These are phyloP conservation scores for Pelobates cultripes DNA, from an alignment of 2,797 vertebrate genomes.

Conservation along the genomic window DNA sequence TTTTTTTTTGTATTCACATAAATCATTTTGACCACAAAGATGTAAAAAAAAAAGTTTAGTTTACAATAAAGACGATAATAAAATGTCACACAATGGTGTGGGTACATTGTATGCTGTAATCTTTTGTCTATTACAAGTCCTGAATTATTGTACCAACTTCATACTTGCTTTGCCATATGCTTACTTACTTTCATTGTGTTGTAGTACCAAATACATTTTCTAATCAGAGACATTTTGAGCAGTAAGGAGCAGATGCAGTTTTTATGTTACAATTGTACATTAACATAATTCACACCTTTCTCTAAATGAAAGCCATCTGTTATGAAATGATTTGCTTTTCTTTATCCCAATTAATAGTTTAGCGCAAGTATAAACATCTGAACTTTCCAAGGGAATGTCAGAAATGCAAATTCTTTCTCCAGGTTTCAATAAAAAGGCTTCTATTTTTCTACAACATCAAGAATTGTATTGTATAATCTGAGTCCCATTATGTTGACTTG, in stretches of 20 bases:
- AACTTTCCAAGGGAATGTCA: constrained; percentile 29
- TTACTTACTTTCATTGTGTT: constrained; percentile 14
- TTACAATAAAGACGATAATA: neutral
- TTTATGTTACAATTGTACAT: constrained; percentile 48
- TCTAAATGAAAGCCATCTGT: constrained; percentile 49
- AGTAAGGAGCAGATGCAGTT: constrained; percentile 49
- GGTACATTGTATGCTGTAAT: constrained; percentile 25
- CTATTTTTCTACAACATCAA: neutral
- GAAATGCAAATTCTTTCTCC: neutral
- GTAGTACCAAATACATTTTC: constrained; percentile 34
- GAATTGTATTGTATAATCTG: too few species aligned
- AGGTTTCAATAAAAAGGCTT: neutral
- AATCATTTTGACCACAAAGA: too few species aligned
- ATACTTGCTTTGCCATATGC: constrained; percentile 29
- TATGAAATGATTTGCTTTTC: constrained; percentile 31
- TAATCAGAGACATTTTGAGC: constrained; percentile 32
- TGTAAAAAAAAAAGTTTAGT: too few species aligned
- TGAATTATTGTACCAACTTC: constrained; percentile 31
- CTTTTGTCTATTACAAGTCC: too few species aligned
- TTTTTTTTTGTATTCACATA: too few species aligned
- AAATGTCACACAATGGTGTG: constrained; percentile 39
- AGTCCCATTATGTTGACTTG: too few species aligned
- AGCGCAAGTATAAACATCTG: constrained; percentile 12
- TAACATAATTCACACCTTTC: constrained; percentile 52
- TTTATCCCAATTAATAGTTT: constrained; percentile 36